Base-by-base conservation (phyloP, 2,888 invertebrate genomes). In the Lumbricus terrestris region DNA sequence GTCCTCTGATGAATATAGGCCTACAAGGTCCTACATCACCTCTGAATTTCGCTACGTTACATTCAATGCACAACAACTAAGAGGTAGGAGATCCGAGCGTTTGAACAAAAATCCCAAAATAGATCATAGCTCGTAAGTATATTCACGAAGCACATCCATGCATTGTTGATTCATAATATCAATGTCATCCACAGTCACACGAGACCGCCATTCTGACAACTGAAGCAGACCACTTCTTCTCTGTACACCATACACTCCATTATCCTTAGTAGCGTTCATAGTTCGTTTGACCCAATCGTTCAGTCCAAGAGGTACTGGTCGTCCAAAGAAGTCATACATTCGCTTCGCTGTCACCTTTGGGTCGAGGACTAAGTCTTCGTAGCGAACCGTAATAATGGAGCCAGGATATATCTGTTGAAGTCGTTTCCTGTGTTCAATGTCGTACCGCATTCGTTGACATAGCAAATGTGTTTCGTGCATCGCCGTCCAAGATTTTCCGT, bases 241-340 rank as follows among this genome's bases (percentile, higher is more conserved):
- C 23, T 37, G 29, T 8, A 85, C 85, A 20, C 85, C 85, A 37
- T 85, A 85, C 34, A 85, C 23, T 85, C 85, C 85, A 37, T 85
- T 33, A 33, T 85, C 85, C 37, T 15, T 85, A 34, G 6, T 15
- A 85, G 85, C 85, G 1, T 35, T 0, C 85, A 85, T 34, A 18
- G 35, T 34, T 33, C 35, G 34, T 23, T 85, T 33, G 8, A 85
- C 37, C 85, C 85, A 85, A 20, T 8, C 34, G 35, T 34, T 34
- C 35, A 85, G 11, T 33, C 37, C 37, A 35, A 2, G 1, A 23
- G 85, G 85, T 1, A 35, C 16, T 34, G 85, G 35, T 34, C 85
- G 85, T 85, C 85, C 85, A 85, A 85, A 85, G 85, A 35, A 85
- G 20, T 85, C 85, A 33, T 85, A 85, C 85, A 85, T 85, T 37